Percentiles rank a stretch among this genome's conserved stretches.
Evolutionary conservation across 2,888 invertebrate genomes (phyloP).

Genomic region (Trachelus iudaicus): DNA sequence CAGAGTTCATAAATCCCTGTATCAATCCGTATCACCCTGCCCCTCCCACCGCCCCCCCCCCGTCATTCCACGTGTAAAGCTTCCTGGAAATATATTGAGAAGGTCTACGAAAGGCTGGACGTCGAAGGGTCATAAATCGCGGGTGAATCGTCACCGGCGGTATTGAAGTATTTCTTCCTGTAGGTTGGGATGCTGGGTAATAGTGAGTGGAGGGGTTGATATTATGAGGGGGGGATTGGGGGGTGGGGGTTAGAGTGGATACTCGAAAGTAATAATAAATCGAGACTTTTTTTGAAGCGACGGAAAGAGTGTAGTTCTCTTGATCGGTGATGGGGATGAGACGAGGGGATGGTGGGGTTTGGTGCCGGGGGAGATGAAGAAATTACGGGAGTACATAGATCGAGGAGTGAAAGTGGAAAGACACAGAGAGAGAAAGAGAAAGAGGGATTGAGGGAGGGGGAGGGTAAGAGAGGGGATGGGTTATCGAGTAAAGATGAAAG

Average conservation of each 20-base stretch:
- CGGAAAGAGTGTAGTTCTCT: conserved; percentile 17
- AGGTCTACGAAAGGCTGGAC: not conserved
- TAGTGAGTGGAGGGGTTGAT: not conserved
- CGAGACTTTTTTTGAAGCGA: not conserved
- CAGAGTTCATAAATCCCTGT: not conserved
- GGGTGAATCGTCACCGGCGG: not conserved
- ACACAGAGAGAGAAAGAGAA: conserved; percentile 1
- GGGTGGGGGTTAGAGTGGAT: not conserved
- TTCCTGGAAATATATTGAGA: not conserved
- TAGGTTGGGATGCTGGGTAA: no score
- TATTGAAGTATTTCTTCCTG: no score
- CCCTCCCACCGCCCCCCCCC: not conserved
- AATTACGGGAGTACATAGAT: not conserved
- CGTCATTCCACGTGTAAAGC: not conserved
- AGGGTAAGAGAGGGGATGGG: not conserved
- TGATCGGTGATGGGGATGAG: conserved; percentile 7
- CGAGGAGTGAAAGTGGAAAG: not conserved
- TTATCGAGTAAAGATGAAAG: conserved; percentile 4
- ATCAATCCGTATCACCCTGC: not conserved
- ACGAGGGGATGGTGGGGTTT: not conserved
- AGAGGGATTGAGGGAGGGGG: not conserved
- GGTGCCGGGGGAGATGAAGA: not conserved
- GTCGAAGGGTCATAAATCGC: not conserved
- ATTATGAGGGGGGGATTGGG: not conserved
- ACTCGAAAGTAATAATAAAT: conserved; percentile 6